phyloP scores from a whole-genome alignment of 2,113 vertebrate genomes.

The Xiphias gladius region DNA sequence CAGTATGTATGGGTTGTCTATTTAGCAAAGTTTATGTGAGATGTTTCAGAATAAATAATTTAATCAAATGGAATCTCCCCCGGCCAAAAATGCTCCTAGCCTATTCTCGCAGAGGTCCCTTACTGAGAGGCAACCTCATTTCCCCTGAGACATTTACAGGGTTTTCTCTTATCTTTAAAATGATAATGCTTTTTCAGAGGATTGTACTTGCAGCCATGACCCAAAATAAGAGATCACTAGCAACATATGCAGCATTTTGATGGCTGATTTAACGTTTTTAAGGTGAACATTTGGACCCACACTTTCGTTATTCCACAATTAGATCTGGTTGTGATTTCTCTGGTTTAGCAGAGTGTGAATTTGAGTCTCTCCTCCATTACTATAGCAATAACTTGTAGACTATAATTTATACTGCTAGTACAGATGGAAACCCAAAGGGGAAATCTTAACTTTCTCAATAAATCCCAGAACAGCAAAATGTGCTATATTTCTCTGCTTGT shows the following conservation, averaged over 20 bases:
- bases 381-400: slow-evolving; percentile 36
- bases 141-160: not conserved
- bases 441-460: slow-evolving; percentile 4
- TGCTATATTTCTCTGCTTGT: not conserved
- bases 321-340: not conserved
- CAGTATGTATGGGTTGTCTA: not conserved
- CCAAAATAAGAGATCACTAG: not conserved
- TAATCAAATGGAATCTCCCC: not conserved
- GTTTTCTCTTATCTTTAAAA: not conserved
- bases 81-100: not conserved
- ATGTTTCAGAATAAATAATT: slow-evolving; percentile 21
- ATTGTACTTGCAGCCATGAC: not conserved
- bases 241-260: not conserved
- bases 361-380: not conserved
- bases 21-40: slow-evolving; percentile 13
- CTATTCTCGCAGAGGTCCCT: not conserved
- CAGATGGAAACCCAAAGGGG: not conserved
- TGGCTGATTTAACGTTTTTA: not conserved
- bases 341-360: not conserved
- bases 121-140: not conserved
- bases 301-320: not conserved
- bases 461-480: not conserved
- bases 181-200: not conserved
- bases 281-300: not conserved
- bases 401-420: slow-evolving; percentile 30